Conservation (phyloP, 1,140 invertebrate genomes). For the Monochamus saltuarius region DNA sequence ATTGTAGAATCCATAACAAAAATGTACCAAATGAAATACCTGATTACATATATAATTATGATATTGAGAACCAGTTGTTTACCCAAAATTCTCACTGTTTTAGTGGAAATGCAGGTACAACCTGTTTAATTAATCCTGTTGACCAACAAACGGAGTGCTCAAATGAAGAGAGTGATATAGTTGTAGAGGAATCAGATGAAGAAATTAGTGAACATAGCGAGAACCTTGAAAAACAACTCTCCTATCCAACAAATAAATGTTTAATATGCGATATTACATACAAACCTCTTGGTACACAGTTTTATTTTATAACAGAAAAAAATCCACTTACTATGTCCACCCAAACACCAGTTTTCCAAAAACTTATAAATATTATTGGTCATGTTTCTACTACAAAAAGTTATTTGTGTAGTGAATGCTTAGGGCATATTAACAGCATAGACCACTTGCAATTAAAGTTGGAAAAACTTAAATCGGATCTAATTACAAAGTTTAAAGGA, state of each 20-base stretch:
- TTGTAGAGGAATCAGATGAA: slow-evolving; percentile 48
- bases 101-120: slow-evolving; percentile 9
- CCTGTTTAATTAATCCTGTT: slow-evolving; percentile 4
- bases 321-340: slow-evolving; percentile 46
- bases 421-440: slow-evolving; percentile 44
- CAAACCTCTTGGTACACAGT: slow-evolving; percentile 40
- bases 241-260: slow-evolving; percentile 33
- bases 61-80: neutral
- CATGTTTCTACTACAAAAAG: slow-evolving; percentile 31
- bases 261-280: slow-evolving; percentile 41
- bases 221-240: slow-evolving; percentile 25
- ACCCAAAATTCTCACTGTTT: neutral
- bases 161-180: slow-evolving; percentile 47
- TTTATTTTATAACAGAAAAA: slow-evolving; percentile 42
- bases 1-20: slow-evolving; percentile 2
- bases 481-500: slow-evolving; percentile 37
- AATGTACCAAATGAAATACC: neutral
- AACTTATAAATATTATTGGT: slow-evolving; percentile 38
- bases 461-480: slow-evolving; percentile 33
- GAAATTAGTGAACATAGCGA: slow-evolving; percentile 36
- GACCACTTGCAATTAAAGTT: slow-evolving; percentile 46
- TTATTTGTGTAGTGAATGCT: slow-evolving; percentile 46
- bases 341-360: slow-evolving; percentile 41
- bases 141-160: slow-evolving; percentile 36
- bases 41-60: slow-evolving; percentile 13